Conservation (phyloP, 2,888 invertebrate species). For the Thymelicus acteon region DNA sequence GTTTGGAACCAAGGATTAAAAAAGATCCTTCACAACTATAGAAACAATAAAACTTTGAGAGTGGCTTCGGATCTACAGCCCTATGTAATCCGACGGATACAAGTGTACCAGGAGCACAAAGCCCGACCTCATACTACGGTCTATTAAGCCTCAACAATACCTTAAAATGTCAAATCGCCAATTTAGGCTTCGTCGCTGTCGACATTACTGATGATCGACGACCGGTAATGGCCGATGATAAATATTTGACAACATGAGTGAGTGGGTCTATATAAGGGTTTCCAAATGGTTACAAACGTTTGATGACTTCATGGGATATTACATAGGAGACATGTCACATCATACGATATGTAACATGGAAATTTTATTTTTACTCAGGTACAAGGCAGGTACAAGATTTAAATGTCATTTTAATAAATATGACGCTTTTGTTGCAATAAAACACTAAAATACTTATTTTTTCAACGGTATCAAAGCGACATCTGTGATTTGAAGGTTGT, state of each 20-base stretch:
- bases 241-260: constrained; percentile 14
- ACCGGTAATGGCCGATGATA: constrained; percentile 3
- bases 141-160: constrained; percentile 31
- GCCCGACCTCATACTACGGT: constrained; percentile 30
- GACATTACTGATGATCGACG: constrained; percentile 32
- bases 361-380: too few species aligned
- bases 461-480: too few species aligned
- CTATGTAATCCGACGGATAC: not conserved
- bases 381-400: too few species aligned
- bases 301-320: too few species aligned
- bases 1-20: too few species aligned
- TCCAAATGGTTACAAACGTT: not conserved
- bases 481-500: too few species aligned
- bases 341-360: too few species aligned
- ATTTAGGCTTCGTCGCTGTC: constrained; percentile 24
- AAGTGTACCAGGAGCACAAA: constrained; percentile 14
- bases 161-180: constrained; percentile 35
- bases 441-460: too few species aligned
- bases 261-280: not conserved
- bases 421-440: too few species aligned
- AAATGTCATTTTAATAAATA: too few species aligned
- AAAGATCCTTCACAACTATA: not conserved
- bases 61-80: not conserved
- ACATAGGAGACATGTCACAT: too few species aligned
- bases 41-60: not conserved